A percentile compares a stretch with the other conserved stretches of the same genome.
Evolutionary conservation across 2,888 invertebrate species (phyloP).

Genomic region (Pseudococcus longispinus): DNA sequence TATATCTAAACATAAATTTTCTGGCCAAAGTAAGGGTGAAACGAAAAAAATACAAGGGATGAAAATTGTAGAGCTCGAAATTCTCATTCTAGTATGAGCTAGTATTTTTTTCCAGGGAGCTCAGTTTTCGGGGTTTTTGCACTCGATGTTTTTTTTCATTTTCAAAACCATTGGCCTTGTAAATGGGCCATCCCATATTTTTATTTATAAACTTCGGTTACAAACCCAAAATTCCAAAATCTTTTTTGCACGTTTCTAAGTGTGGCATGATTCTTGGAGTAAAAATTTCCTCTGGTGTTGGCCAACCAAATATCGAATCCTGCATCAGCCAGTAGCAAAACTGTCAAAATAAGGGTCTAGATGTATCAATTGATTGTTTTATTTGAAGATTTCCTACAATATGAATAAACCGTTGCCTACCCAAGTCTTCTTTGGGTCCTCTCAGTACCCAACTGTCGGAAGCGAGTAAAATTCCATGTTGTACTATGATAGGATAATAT

Average conservation of each 20-base stretch:
- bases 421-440: conserved; percentile 53
- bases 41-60: no score
- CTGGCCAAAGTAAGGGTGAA: no score
- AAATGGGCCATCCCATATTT: no score
- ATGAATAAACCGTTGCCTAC: background rate
- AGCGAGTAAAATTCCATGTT: conserved; percentile 54
- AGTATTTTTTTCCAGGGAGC: no score
- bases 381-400: no score
- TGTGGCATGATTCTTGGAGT: conserved; percentile 52
- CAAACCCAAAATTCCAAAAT: conserved; percentile 57
- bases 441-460: conserved; percentile 54
- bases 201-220: background rate
- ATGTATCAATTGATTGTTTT: no score
- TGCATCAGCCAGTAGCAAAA: conserved; percentile 55
- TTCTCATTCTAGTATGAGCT: no score
- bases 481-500: conserved; percentile 54
- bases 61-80: no score
- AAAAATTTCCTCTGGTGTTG: conserved; percentile 56
- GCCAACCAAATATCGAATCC: conserved; percentile 58
- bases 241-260: conserved; percentile 32
- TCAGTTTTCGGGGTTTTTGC: no score
- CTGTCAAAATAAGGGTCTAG: conserved; percentile 5
- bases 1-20: no score
- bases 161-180: no score
- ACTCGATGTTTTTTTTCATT: no score